phyloP scores from a whole-genome alignment of 1,140 invertebrate species.

The Dufourea novaeangliae region DNA sequence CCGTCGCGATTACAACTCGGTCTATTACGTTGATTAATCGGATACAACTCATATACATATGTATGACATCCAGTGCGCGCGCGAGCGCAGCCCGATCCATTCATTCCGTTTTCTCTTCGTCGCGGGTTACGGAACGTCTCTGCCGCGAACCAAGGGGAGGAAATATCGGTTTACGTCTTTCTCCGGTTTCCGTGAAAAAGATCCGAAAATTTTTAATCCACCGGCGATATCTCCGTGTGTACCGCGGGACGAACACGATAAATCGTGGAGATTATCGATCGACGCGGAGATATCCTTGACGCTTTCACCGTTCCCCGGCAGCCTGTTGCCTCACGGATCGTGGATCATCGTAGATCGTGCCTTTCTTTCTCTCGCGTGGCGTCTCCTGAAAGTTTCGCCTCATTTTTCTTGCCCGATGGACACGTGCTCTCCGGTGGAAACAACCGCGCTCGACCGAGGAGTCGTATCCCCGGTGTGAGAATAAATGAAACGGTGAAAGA shows the following conservation, averaged over 20 bases:
- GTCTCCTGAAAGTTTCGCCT: background rate
- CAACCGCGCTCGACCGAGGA: background rate
- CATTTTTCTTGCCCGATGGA: background rate
- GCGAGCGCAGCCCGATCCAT: constrained; percentile 24
- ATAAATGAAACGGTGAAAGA: background rate
- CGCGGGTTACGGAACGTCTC: background rate
- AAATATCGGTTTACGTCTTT: constrained; percentile 7
- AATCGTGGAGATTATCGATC: constrained; percentile 40
- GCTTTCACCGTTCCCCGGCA: constrained; percentile 22
- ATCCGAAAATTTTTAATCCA: constrained; percentile 8
- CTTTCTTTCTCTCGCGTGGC: background rate
- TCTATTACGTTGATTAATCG: constrained; percentile 75
- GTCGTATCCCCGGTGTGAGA: background rate
- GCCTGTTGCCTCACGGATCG: background rate
- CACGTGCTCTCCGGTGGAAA: background rate
- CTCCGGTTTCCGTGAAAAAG: background rate
- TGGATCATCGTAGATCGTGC: constrained; percentile 7
- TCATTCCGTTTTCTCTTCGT: constrained; percentile 38
- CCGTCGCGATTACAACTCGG: constrained; percentile 69
- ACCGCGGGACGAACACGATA: constrained; percentile 11
- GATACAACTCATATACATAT: constrained; percentile 73
- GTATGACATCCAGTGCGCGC: constrained; percentile 67
- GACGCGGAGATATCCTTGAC: background rate
- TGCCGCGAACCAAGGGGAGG: background rate
- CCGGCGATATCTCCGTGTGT: constrained; percentile 1